These are phyloP conservation scores for Balaeniceps rex DNA, from an alignment of 2,113 vertebrate species.

Conservation along the genomic window DNA sequence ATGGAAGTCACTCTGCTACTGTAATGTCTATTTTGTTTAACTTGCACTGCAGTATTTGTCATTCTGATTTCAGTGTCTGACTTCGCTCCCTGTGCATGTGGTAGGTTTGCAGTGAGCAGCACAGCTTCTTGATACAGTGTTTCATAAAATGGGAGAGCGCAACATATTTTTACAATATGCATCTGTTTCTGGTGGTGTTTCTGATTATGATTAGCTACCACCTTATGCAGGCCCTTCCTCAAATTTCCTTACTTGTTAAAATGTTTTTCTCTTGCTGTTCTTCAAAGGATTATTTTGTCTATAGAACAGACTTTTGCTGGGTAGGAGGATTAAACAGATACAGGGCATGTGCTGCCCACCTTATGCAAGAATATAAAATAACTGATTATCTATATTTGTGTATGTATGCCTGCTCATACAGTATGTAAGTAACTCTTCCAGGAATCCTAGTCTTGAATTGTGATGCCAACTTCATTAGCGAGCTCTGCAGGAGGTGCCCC, in stretches of 20 bases:
- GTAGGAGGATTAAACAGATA: neutral
- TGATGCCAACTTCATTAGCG: neutral
- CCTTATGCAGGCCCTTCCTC: neutral
- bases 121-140: neutral
- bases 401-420: neutral
- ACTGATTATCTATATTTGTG: neutral
- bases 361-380: neutral
- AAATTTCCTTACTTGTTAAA: neutral
- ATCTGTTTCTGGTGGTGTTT: neutral
- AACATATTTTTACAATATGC: neutral
- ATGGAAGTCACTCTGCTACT: neutral
- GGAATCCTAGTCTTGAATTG: neutral
- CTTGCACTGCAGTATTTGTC: neutral
- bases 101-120: neutral
- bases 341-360: neutral
- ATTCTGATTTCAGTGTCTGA: neutral
- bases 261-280: neutral
- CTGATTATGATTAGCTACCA: neutral
- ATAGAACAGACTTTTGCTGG: neutral
- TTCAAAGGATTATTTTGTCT: neutral
- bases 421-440: neutral
- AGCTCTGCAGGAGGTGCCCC: neutral
- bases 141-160: neutral
- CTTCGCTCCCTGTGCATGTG: neutral
- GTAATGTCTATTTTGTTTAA: neutral